Evolutionary conservation across 2,797 vertebrate species (phyloP).

Genomic region (Trichosurus vulpecula): DNA sequence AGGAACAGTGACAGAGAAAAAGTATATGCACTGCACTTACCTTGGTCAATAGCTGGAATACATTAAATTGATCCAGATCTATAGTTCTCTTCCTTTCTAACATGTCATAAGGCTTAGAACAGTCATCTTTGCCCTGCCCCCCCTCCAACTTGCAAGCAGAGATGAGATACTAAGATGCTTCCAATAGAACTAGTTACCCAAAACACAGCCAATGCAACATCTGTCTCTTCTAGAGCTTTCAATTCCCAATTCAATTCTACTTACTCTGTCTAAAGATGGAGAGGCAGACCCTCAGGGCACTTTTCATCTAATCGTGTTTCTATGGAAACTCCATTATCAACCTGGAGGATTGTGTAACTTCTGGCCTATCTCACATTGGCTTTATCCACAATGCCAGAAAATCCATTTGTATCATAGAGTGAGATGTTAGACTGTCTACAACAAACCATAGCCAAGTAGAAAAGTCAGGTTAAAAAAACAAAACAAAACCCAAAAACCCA

Average conservation of each 20-base stretch:
- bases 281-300: constrained; percentile 70
- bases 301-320: constrained; percentile 74
- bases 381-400: constrained; percentile 67
- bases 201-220: constrained; percentile 74
- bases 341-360: constrained; percentile 51
- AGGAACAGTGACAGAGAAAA: neutral
- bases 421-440: constrained; percentile 54
- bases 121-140: neutral
- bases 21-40: neutral
- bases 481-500: neutral
- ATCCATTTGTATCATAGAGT: constrained; percentile 76
- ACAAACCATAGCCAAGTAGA: neutral
- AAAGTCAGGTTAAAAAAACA: neutral
- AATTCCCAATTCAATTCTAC: constrained; percentile 74
- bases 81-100: constrained; percentile 48
- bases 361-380: constrained; percentile 16
- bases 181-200: constrained; percentile 72
- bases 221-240: constrained; percentile 74
- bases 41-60: constrained; percentile 24
- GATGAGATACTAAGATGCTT: constrained; percentile 61
- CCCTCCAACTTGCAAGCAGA: constrained; percentile 55
- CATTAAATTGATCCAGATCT: constrained; percentile 34
- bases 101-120: constrained; percentile 42
- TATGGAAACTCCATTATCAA: constrained; percentile 76
- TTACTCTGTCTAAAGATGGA: constrained; percentile 57